phyloP scores from a whole-genome alignment of 2,888 invertebrate species.

The Eupithecia inturbata region DNA sequence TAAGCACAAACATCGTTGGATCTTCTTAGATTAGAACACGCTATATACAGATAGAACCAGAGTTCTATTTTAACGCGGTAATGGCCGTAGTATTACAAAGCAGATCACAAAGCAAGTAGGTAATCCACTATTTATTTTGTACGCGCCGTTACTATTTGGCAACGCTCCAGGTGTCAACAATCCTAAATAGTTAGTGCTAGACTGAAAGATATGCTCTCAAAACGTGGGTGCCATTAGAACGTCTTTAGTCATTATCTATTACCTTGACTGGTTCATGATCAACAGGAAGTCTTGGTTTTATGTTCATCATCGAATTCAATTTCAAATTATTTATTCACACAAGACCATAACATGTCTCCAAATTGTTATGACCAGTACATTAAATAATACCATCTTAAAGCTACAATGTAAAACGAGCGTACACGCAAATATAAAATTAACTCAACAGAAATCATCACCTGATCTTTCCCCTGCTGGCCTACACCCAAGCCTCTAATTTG shows the following conservation, averaged over 20 bases:
- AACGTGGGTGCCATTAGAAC: neutral
- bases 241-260: neutral
- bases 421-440: no score
- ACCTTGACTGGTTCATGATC: neutral
- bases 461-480: neutral
- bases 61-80: conserved; percentile 9
- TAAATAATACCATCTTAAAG: no score
- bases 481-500: neutral
- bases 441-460: no score
- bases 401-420: no score
- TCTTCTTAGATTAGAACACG: neutral
- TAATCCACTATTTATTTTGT: conserved; percentile 1
- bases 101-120: conserved; percentile 1
- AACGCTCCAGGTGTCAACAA: conserved; percentile 6
- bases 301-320: neutral
- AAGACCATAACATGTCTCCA: no score
- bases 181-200: neutral
- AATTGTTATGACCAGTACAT: no score
- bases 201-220: neutral
- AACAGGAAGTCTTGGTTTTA: neutral
- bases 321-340: no score
- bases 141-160: conserved; percentile 9
- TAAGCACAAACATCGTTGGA: neutral
- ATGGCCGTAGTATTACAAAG: neutral
- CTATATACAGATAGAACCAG: neutral